Evolutionary conservation across 2,888 invertebrate genomes (phyloP), one percentile per base, ranked within the genome.

Genomic region (Emesis russula): DNA sequence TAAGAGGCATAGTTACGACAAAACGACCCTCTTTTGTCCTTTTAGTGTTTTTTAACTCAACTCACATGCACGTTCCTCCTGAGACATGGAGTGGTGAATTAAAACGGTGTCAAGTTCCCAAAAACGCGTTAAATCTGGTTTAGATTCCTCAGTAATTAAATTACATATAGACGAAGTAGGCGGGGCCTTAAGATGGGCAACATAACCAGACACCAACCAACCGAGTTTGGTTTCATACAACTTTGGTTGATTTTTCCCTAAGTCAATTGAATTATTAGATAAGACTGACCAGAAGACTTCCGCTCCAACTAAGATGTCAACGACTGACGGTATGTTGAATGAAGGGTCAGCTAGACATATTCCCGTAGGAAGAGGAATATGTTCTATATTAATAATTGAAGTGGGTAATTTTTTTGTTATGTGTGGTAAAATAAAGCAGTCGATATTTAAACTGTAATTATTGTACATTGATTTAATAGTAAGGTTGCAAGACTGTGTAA

Each of bases 201-300:
- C 25, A 25, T 25, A 25, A 25, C 33, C 38, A 36, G 36, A 36
- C 38, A 88, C 18, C 44, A 86, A 88, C 88, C 86, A 90, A 41
- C 90, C 89, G 58, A 92, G 73, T 38, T 86, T 86, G 2, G 91
- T 80, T 11, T 88, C 83, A 15, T 86, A 83, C 63, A 89, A 75
- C 58, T 66, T 86, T 11, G 83, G 87, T 1, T 86, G 75, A 13
- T 48, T 48, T 85, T 18, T 74, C 3, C 48, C 85, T 77, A 9
- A 82, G 66, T 33, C 87, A 86, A 74, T 74, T 75, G 53, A 68
- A 63, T 77, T 83, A 25, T 78, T 73, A 33, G 63, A 18, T 70
- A 88, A 73, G 7, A 88, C 63, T 9, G 87, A 85, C 92, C 91
- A 92, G 63, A 89, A 91, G 31, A 73, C 79, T 68, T 81, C 76